Evolutionary conservation across 2,888 invertebrate species (phyloP).

Genomic region (Drosophila aldrichi): DNA sequence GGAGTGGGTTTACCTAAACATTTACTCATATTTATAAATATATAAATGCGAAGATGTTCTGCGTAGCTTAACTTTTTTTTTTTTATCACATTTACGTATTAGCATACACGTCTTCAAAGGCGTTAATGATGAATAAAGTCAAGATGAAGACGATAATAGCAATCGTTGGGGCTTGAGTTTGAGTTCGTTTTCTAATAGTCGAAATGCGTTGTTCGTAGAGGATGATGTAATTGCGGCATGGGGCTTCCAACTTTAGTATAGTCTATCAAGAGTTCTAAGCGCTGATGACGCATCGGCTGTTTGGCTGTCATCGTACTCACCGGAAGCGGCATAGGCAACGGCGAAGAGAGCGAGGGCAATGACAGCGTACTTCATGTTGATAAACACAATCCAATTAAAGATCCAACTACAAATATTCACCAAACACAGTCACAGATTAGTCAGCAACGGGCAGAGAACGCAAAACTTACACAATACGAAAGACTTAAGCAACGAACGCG

Average conservation of each 20-base stretch:
- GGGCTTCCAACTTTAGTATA: conserved; percentile 15
- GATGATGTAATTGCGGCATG: conserved; percentile 55
- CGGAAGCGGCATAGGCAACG: conserved; percentile 71
- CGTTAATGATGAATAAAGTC: conserved; percentile 33
- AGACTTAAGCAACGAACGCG: conserved; percentile 77
- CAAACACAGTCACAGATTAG: conserved; percentile 34
- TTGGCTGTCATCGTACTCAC: conserved; percentile 54
- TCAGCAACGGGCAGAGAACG: conserved; percentile 7
- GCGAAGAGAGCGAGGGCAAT: conserved; percentile 60
- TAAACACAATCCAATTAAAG: conserved; percentile 19
- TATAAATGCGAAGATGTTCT: neutral
- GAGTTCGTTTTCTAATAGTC: conserved; percentile 32
- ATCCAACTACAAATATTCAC: conserved; percentile 36
- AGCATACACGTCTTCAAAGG: conserved; percentile 44
- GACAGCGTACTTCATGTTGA: conserved; percentile 73
- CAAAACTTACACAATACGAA: conserved; percentile 68
- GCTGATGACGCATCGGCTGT: conserved; percentile 39
- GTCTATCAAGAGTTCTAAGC: neutral
- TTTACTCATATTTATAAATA: neutral
- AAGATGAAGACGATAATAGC: conserved; percentile 43
- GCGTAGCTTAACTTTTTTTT: neutral
- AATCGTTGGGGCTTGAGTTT: conserved; percentile 19
- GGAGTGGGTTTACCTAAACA: neutral
- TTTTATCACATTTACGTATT: conserved; percentile 19
- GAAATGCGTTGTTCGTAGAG: conserved; percentile 28